phyloP scores from a whole-genome alignment of 2,113 vertebrate species.

The Isichthys henryi region DNA sequence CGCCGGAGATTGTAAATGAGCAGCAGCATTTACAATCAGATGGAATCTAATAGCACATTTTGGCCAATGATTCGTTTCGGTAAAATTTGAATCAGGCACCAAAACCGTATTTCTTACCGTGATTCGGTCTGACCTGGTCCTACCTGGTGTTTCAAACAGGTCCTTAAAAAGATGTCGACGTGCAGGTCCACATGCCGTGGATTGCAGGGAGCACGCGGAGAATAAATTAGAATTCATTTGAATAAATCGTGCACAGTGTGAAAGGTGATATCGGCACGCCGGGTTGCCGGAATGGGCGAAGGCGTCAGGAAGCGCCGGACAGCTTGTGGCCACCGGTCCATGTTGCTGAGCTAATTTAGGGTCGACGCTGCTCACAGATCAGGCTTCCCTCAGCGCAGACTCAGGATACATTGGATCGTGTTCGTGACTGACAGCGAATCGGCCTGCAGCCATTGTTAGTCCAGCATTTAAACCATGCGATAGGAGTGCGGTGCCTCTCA shows the following conservation, averaged over 20 bases:
- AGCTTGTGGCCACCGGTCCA: background rate
- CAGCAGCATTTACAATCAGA: background rate
- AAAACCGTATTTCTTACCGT: background rate
- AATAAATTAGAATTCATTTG: constrained; percentile 17
- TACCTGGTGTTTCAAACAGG: background rate
- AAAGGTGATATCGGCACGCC: background rate
- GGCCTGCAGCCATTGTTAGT: background rate
- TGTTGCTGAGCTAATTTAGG: constrained; percentile 3
- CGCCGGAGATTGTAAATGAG: background rate
- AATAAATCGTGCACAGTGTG: constrained; percentile 12
- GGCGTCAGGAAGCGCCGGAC: background rate
- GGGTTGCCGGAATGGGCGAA: background rate
- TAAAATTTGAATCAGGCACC: background rate
- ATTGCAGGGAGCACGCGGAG: background rate
- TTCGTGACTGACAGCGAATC: background rate
- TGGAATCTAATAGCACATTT: background rate
- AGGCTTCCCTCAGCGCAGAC: background rate
- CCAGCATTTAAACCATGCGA: background rate
- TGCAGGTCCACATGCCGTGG: background rate
- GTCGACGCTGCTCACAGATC: background rate
- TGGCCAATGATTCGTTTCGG: background rate
- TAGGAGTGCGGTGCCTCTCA: background rate
- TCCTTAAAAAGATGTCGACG: background rate
- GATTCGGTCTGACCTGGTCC: background rate
- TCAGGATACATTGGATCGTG: background rate